phyloP scores from a whole-genome alignment of 2,797 vertebrate species.

The Eutrigla gurnardus region DNA sequence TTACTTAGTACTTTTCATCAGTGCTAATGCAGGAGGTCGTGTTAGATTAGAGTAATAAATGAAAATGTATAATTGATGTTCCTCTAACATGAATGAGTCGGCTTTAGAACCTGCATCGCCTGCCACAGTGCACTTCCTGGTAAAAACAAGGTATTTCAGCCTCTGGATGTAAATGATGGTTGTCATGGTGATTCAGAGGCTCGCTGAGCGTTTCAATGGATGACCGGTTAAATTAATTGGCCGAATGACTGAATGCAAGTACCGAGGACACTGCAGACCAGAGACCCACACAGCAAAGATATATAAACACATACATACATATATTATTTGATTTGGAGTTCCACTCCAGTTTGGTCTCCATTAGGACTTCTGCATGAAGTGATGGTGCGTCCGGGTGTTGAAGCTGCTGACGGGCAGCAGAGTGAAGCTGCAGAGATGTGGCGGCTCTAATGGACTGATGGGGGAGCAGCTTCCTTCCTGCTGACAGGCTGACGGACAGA shows the following conservation, averaged over 20 bases:
- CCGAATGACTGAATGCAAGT: slow-evolving; percentile 33
- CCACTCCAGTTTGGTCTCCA: background rate
- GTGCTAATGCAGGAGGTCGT: too few relatives aligned
- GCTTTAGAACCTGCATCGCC: too few relatives aligned
- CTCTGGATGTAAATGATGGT: background rate
- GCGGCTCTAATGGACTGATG: slow-evolving; percentile 14
- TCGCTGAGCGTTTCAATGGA: slow-evolving; percentile 37
- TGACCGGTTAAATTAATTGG: slow-evolving; percentile 43
- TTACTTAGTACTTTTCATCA: too few relatives aligned
- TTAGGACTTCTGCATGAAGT: slow-evolving; percentile 1
- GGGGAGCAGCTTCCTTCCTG: slow-evolving; percentile 9
- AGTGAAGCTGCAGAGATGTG: slow-evolving; percentile 15
- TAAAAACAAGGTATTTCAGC: too few relatives aligned
- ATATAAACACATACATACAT: background rate
- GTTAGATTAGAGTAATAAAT: too few relatives aligned
- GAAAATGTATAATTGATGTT: too few relatives aligned
- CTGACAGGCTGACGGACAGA: slow-evolving; percentile 34
- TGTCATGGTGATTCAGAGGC: slow-evolving; percentile 21
- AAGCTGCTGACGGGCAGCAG: slow-evolving; percentile 7
- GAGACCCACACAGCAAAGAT: slow-evolving; percentile 11
- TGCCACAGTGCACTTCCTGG: too few relatives aligned
- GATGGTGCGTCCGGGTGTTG: background rate
- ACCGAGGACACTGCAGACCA: slow-evolving; percentile 12
- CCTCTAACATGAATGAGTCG: too few relatives aligned
- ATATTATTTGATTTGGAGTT: slow-evolving; percentile 1